Base-by-base conservation (phyloP, 2,113 vertebrate species). In the Macquaria australasica region DNA sequence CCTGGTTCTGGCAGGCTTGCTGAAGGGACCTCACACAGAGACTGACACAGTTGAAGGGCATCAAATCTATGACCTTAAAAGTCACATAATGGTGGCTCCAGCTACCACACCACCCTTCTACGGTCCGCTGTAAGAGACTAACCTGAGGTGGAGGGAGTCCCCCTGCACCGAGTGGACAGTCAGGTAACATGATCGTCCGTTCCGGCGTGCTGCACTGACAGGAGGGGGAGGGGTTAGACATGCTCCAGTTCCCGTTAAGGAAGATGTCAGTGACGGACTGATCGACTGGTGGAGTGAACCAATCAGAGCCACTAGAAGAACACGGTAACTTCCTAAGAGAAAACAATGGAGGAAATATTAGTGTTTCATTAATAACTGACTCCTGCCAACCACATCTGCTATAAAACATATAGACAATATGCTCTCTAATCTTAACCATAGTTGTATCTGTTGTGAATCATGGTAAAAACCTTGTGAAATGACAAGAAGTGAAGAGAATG, bases 121-220 rank as follows among this genome's bases (percentile, higher is more conserved):
- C 11, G 39, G 50, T 62, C 5, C 0, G 2, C 45, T 16, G 16
- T 25, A 0, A 1, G 5, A 28, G 25, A 90, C 92, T 82, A 86
- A 99, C 98, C 95, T 98, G 97, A 21, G 96, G 97, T 23, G 97
- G 97, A 41, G 98, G 98, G 41, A 98, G 94, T 0, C 98, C 98
- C 0, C 98, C 98, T 0, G 98, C 98, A 0, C 97, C 98, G 0
- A 93, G 91, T 0, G 96, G 97, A 70, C 98, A 99, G 88, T 97
- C 94, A 0, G 98, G 98, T 37, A 99, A 89, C 95, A 99, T 97
- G 93, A 96, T 96, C 74, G 96, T 96, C 59, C 96, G 95, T 86
- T 94, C 87, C 11, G 97, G 95, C 3, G 92, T 98, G 94, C 97
- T 97, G 87, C 98, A 99, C 81, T 97, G 93, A 0, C 98, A 99